Base-by-base conservation (phyloP, 2,113 vertebrate species). In the Melanostigma gelatinosum region DNA sequence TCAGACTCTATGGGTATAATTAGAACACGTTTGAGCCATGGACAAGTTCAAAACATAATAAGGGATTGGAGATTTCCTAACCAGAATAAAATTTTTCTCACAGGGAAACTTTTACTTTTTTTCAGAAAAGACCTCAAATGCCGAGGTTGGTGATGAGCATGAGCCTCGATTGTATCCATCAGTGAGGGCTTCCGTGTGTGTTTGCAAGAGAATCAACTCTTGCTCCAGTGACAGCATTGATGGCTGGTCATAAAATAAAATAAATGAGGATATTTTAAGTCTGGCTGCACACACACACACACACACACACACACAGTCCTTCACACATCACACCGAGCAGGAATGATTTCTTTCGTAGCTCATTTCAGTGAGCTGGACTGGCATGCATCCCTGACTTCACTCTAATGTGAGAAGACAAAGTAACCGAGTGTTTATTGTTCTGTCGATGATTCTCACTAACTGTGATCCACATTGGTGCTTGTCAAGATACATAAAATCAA, bases 381-480 rank as follows among this genome's bases (percentile, higher is more conserved):
- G 83, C 81, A 72, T 9, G 20, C 24, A 48, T 61, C 69, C 58
- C 13, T 57, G 40, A 16, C 36, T 65, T 83, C 75, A 66, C 24
- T 82, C 54, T 84, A 64, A 86, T 75, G 68, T 64, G 60, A 80
- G 55, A 74, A 27, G 70, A 75, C 77, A 81, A 60, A 50, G n/a
- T 12, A 36, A 36, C 69, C 6, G 4, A 86, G 75, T 65, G 76
- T 72, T 79, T 85, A 73, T 82, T 77, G 63, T 77, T 69, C 71
- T 77, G 77, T 82, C 73, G 42, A 61, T 87, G 75, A 85, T 85
- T 62, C 77, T 78, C 27, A 11, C 32, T 60, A 64, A 72, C 84
- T 75, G 75, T 72, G 50, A 66, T 79, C 58, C 60, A 82, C 77
- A 73, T 74, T 65, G 64, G 3, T 57, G 38, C 58, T 62, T 57